Percentiles rank a stretch among this genome's conserved stretches.
These are phyloP conservation scores for Arenicola marina DNA, from an alignment of 2,888 invertebrate genomes.

Conservation along the genomic window DNA sequence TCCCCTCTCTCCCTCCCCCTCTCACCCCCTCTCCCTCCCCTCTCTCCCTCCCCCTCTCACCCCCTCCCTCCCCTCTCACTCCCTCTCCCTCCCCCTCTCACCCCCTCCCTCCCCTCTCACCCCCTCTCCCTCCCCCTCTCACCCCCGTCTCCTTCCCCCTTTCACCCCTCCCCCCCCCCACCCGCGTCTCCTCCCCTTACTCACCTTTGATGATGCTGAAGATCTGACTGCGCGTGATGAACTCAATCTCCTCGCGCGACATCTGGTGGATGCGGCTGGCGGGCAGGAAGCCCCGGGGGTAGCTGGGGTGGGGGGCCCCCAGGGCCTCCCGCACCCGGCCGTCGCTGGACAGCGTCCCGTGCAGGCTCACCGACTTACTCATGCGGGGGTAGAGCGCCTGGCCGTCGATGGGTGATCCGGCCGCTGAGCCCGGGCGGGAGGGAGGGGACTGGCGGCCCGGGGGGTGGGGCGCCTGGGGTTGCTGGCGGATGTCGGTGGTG, in stretches of 20 bases:
- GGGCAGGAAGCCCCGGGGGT: background rate
- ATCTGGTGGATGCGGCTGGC: background rate
- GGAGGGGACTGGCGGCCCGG: background rate
- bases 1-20: too few relatives aligned
- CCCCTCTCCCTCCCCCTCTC: too few relatives aligned
- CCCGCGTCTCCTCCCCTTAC: too few relatives aligned
- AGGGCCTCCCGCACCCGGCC: background rate
- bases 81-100: too few relatives aligned
- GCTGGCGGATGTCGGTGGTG: constrained; percentile 3
- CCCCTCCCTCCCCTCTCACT: too few relatives aligned
- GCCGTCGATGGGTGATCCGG: background rate
- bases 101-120: too few relatives aligned
- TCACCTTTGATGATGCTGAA: constrained; percentile 19
- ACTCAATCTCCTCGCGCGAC: constrained; percentile 15
- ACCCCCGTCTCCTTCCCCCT: too few relatives aligned
- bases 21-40: too few relatives aligned
- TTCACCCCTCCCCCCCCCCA: too few relatives aligned
- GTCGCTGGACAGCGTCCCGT: constrained; percentile 10
- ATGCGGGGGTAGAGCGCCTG: constrained; percentile 6
- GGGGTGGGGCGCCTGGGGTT: background rate
- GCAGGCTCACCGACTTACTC: constrained; percentile 18
- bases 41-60: too few relatives aligned
- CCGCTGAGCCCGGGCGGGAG: background rate
- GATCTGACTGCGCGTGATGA: constrained; percentile 14
- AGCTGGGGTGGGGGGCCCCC: background rate